phyloP scores from a whole-genome alignment of 2,888 invertebrate species.

The Rhagium mordax region DNA sequence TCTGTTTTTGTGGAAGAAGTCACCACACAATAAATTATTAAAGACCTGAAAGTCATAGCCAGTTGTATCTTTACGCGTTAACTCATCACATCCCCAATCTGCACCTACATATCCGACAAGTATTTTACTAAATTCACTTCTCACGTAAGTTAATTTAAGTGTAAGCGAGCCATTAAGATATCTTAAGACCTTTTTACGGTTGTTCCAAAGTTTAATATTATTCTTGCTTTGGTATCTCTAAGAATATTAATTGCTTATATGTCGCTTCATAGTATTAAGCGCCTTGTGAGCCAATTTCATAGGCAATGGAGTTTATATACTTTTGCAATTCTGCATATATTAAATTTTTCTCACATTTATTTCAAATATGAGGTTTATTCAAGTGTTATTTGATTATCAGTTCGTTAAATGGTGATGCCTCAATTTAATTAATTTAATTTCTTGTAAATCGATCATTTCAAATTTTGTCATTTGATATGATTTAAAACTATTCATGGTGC shows the following conservation, averaged over 20 bases:
- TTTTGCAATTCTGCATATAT: constrained; percentile 51
- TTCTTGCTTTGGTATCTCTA: constrained; percentile 56
- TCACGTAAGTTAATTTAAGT: constrained; percentile 52
- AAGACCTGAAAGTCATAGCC: constrained; percentile 51
- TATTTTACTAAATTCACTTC: constrained; percentile 47
- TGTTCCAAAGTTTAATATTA: constrained; percentile 53
- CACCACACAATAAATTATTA: constrained; percentile 55
- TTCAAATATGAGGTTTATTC: constrained; percentile 48
- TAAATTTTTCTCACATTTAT: constrained; percentile 52
- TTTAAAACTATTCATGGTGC: constrained; percentile 6
- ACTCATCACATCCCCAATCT: constrained; percentile 52
- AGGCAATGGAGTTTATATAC: constrained; percentile 49
- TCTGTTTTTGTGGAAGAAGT: constrained; percentile 56
- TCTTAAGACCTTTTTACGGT: constrained; percentile 54
- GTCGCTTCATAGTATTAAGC: constrained; percentile 53
- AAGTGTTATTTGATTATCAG: constrained; percentile 34
- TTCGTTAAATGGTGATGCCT: constrained; percentile 42
- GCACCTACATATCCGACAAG: constrained; percentile 57
- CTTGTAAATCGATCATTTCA: neutral
- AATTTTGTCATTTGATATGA: neutral
- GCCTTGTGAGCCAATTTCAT: constrained; percentile 52
- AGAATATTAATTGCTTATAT: no score
- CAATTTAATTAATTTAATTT: constrained; percentile 29
- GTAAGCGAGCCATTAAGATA: constrained; percentile 56
- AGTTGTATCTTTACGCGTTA: constrained; percentile 48